Evolutionary conservation across 2,797 vertebrate species (phyloP).

Genomic region (Sciurus carolinensis): DNA sequence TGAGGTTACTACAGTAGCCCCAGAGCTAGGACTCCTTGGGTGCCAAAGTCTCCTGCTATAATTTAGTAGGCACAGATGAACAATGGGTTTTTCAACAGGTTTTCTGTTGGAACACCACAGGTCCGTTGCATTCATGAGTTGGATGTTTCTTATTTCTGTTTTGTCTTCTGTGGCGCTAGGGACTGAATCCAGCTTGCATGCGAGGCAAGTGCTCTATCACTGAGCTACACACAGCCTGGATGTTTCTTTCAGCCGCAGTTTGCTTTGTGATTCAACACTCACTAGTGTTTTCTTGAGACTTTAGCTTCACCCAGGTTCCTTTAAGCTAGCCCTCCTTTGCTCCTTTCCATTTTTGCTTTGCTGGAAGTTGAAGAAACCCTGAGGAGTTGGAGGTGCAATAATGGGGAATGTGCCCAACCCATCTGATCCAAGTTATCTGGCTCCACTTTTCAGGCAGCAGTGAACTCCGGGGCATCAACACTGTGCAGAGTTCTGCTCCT

Average conservation of each 20-base stretch:
- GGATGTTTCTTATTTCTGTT: too few relatives aligned
- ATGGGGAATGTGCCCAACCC: not conserved
- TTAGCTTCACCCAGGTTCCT: not conserved
- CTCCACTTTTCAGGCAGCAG: not conserved
- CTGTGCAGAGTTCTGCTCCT: too few relatives aligned
- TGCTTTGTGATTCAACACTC: not conserved
- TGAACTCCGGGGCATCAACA: not conserved
- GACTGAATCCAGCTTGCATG: not conserved
- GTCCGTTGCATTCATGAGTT: not conserved
- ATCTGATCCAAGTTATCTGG: not conserved
- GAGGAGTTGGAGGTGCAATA: not conserved
- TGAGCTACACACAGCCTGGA: not conserved
- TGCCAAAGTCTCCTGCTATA: conserved; percentile 89
- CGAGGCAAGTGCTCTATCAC: not conserved
- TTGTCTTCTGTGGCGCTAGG: not conserved
- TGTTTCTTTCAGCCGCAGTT: not conserved
- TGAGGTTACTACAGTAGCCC: conserved; percentile 88
- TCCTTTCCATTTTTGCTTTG: not conserved
- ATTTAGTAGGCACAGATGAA: conserved; percentile 88
- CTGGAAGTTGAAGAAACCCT: not conserved
- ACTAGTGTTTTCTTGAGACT: not conserved
- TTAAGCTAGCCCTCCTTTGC: not conserved
- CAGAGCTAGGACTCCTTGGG: conserved; percentile 88
- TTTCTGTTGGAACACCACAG: not conserved
- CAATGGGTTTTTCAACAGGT: too few relatives aligned